Evolutionary conservation across 2,888 invertebrate genomes (phyloP).

Genomic region (Tetanocera ferruginea): DNA sequence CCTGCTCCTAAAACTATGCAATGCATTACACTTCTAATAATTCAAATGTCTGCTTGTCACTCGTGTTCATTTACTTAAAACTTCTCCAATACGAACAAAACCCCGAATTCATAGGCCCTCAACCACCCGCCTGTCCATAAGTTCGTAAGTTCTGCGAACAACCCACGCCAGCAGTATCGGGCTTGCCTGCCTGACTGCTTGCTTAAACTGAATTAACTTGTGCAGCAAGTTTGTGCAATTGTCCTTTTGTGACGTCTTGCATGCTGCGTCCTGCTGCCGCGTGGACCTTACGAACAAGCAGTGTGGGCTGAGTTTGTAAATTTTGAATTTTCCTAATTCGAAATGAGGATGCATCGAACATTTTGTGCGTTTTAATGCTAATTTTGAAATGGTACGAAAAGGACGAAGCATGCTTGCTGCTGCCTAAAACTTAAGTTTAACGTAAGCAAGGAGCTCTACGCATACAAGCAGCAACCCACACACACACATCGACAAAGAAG

Average conservation of each 20-base stretch:
- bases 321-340: constrained; percentile 67
- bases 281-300: not conserved
- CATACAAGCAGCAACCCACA: no score
- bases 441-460: not conserved
- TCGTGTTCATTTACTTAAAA: constrained; percentile 68
- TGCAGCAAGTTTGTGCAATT: constrained; percentile 45
- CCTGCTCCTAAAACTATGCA: constrained; percentile 62
- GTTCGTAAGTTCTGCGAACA: not conserved
- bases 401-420: not conserved
- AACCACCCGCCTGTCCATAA: no score
- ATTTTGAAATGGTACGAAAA: constrained; percentile 52
- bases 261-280: not conserved
- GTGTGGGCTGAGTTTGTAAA: constrained; percentile 58
- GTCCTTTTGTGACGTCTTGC: constrained; percentile 21
- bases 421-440: not conserved
- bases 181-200: not conserved
- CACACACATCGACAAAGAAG: not conserved
- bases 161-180: not conserved
- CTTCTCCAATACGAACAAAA: constrained; percentile 49
- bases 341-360: constrained; percentile 64
- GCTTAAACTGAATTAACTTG: constrained; percentile 68
- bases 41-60: constrained; percentile 67
- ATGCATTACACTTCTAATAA: constrained; percentile 63
- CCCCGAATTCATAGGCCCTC: not conserved
- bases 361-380: constrained; percentile 68